Evolutionary conservation across 2,797 vertebrate genomes (phyloP).

Genomic region (Borostomias antarcticus): DNA sequence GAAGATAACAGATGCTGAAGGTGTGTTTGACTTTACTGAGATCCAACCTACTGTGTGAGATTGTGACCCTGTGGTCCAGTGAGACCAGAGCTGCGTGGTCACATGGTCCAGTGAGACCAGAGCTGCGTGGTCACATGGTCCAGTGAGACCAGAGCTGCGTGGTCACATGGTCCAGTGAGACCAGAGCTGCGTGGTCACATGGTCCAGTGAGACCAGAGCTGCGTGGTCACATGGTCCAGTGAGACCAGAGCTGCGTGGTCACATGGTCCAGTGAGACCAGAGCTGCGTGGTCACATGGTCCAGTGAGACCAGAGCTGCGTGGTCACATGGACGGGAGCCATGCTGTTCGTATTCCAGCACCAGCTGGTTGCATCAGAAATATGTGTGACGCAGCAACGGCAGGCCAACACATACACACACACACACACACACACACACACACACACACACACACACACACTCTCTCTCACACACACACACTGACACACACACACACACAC

Average conservation of each 20-base stretch:
- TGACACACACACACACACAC: constrained; percentile 8
- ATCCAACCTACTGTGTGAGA: neutral
- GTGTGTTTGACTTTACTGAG: neutral
- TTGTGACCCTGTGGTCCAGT: neutral
- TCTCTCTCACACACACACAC: constrained; percentile 14
- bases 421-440: constrained; percentile 25
- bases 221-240: neutral
- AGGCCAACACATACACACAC: constrained; percentile 4
- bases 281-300: too few species aligned
- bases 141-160: constrained; percentile 5
- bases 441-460: constrained; percentile 6
- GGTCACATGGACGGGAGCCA: constrained; percentile 47
- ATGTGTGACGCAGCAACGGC: constrained; percentile 53
- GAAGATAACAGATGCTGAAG: too few species aligned
- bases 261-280: constrained; percentile 15
- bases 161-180: constrained; percentile 59
- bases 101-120: too few species aligned
- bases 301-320: constrained; percentile 5
- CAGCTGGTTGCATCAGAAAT: constrained; percentile 65
- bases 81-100: constrained; percentile 38
- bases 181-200: constrained; percentile 41
- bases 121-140: constrained; percentile 46
- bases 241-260: constrained; percentile 30
- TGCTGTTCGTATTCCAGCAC: constrained; percentile 32
- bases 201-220: constrained; percentile 35